Percentiles rank a stretch among this genome's conserved stretches.
These are phyloP conservation scores for Xiphophorus birchmanni DNA, from an alignment of 2,797 vertebrate species.

Conservation along the genomic window DNA sequence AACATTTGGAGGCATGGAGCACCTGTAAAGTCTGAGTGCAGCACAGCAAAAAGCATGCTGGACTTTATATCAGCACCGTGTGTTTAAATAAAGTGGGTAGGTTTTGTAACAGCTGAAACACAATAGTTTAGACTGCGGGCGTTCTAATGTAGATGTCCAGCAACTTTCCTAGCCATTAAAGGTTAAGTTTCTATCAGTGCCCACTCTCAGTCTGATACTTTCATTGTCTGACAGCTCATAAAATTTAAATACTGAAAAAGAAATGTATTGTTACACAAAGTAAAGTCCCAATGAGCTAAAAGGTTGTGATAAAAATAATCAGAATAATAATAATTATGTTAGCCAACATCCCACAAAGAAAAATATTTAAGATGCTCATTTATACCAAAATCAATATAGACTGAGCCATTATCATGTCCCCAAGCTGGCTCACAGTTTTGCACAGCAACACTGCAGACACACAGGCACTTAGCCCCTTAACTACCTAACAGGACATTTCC, in stretches of 20 bases:
- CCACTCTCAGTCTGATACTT: background rate
- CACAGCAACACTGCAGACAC: background rate
- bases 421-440: background rate
- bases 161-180: background rate
- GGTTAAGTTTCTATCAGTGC: background rate
- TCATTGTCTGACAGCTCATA: background rate
- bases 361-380: background rate
- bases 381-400: background rate
- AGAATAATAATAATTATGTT: background rate
- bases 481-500: background rate
- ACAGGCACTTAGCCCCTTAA: background rate
- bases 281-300: background rate
- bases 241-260: background rate
- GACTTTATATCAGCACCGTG: background rate
- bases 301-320: background rate
- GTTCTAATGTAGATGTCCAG: background rate
- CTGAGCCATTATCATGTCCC: background rate
- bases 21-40: constrained; percentile 18
- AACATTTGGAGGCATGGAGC: constrained; percentile 33
- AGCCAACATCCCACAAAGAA: background rate
- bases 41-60: constrained; percentile 19
- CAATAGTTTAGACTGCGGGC: background rate
- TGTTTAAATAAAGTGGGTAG: background rate
- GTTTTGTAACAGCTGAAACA: background rate
- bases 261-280: background rate